phyloP scores from a whole-genome alignment of 1,140 invertebrate genomes.

The Dufourea novaeangliae region DNA sequence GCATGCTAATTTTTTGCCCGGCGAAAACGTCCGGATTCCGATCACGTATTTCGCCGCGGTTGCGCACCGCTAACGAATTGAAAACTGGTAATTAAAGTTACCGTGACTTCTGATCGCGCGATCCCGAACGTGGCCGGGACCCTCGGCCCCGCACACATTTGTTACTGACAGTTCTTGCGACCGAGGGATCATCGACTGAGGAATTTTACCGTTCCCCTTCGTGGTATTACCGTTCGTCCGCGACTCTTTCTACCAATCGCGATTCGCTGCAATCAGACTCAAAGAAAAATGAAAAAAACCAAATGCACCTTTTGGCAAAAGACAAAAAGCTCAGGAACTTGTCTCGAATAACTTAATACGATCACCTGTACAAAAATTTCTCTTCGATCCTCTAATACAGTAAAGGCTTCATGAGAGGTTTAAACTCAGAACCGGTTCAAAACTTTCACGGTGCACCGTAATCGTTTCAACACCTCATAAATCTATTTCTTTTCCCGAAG shows the following conservation, averaged over 20 bases:
- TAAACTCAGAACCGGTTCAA: too few species aligned
- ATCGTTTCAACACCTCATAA: too few species aligned
- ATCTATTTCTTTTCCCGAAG: too few species aligned
- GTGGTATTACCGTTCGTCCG: not conserved
- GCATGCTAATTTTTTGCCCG: conserved; percentile 63
- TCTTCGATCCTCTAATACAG: too few species aligned
- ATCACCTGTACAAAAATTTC: too few species aligned
- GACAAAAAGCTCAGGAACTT: too few species aligned
- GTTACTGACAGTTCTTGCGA: conserved; percentile 40
- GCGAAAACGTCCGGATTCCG: conserved; percentile 44
- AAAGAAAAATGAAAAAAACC: not conserved
- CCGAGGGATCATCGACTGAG: conserved; percentile 10
- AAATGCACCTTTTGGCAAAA: too few species aligned
- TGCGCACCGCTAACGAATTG: conserved; percentile 62
- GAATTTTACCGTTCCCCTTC: conserved; percentile 10
- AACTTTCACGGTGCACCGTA: too few species aligned
- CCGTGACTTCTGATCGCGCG: conserved; percentile 56
- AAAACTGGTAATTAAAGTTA: conserved; percentile 67
- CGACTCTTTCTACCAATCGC: not conserved
- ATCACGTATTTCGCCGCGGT: conserved; percentile 56
- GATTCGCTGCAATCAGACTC: not conserved
- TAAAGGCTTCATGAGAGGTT: too few species aligned
- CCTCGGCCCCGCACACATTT: conserved; percentile 17
- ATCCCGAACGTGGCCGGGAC: conserved; percentile 13
- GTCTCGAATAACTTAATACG: too few species aligned